Evolutionary conservation across 2,888 invertebrate genomes (phyloP).

Genomic region (Cephus rjabovi): DNA sequence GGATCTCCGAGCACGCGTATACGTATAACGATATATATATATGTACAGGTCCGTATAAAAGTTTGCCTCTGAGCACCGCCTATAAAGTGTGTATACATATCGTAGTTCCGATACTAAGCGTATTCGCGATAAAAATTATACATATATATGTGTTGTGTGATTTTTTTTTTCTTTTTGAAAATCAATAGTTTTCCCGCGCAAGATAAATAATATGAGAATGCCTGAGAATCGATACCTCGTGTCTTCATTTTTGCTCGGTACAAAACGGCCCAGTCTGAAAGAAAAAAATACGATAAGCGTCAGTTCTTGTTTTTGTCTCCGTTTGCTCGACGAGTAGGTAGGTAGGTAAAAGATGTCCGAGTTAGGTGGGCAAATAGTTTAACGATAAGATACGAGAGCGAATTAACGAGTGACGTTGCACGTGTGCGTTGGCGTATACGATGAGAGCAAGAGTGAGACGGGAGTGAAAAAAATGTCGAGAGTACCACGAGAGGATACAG

Average conservation of each 20-base stretch:
- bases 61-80: not conserved
- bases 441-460: not conserved
- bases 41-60: not conserved
- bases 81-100: not conserved
- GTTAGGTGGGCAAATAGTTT: not conserved
- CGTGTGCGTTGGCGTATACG: not conserved
- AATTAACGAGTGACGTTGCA: not conserved
- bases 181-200: not conserved
- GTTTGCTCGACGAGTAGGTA: not conserved
- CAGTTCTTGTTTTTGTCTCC: constrained; percentile 22
- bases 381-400: not conserved
- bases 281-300: constrained; percentile 49
- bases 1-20: constrained; percentile 21
- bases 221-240: constrained; percentile 44
- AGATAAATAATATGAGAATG: constrained; percentile 5
- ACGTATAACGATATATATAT: no score
- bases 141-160: no score
- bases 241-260: constrained; percentile 52
- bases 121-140: no score
- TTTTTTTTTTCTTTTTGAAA: not conserved
- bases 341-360: not conserved
- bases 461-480: not conserved
- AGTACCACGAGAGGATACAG: not conserved
- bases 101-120: constrained; percentile 7
- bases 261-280: constrained; percentile 55